Percentiles rank a stretch among this genome's conserved stretches.
These are phyloP conservation scores for Iguana delicatissima DNA, from an alignment of 2,797 vertebrate species.

Conservation along the genomic window DNA sequence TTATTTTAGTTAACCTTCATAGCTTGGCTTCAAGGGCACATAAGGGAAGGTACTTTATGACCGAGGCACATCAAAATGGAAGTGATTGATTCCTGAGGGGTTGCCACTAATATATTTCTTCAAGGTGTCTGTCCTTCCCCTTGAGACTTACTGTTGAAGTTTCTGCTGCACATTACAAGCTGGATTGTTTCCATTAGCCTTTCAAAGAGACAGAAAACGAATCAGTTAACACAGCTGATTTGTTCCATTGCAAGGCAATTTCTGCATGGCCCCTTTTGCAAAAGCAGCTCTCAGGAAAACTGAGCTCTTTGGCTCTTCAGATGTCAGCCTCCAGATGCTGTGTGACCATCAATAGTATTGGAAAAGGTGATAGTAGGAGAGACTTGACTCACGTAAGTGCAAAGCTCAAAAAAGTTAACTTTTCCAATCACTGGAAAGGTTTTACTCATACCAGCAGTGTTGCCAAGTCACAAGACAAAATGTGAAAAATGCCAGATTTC, in stretches of 20 bases:
- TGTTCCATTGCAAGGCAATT: not conserved
- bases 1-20: slow-evolving; percentile 5
- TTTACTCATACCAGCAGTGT: not conserved
- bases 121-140: not conserved
- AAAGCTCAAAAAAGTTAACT: too few species aligned
- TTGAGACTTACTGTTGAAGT: not conserved
- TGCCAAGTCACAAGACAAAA: not conserved
- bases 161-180: slow-evolving; percentile 1
- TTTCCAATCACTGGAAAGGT: too few species aligned
- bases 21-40: slow-evolving; percentile 3
- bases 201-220: not conserved
- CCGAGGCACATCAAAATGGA: not conserved
- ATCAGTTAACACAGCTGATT: slow-evolving; percentile 7
- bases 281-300: not conserved
- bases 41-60: not conserved
- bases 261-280: not conserved
- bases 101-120: not conserved
- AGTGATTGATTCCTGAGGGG: not conserved
- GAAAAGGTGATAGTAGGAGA: not conserved
- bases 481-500: not conserved
- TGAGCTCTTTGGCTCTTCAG: not conserved
- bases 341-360: too few species aligned
- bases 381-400: too few species aligned
- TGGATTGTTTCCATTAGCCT: not conserved
- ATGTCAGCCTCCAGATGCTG: not conserved